Evolutionary conservation across 2,113 vertebrate genomes (phyloP).

Genomic region (Seriola rivoliana): DNA sequence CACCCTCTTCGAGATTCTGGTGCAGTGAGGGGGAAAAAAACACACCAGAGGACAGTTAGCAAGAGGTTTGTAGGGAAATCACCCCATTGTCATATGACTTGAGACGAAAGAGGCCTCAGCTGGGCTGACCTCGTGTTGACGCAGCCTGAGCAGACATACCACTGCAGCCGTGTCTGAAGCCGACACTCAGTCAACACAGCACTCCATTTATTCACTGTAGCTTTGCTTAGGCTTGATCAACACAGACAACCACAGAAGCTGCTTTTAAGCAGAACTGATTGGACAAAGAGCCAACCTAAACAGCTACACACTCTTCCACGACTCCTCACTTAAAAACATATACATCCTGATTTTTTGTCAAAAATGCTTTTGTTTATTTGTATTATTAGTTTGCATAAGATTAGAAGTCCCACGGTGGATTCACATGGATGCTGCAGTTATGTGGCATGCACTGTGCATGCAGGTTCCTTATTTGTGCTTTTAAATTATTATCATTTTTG

Average conservation of each 20-base stretch:
- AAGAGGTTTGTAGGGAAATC: conserved; percentile 38
- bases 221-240: conserved; percentile 20
- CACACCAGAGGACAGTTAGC: conserved; percentile 13
- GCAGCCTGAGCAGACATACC: conserved; percentile 28
- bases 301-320: not conserved
- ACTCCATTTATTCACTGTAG: conserved; percentile 27
- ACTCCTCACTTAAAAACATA: not conserved
- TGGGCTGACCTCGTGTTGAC: conserved; percentile 36
- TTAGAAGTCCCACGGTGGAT: too few species aligned
- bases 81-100: conserved; percentile 67
- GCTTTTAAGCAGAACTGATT: conserved; percentile 1
- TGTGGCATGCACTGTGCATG: too few species aligned
- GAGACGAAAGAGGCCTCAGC: conserved; percentile 39
- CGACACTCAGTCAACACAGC: conserved; percentile 40
- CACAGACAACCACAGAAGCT: conserved; percentile 1
- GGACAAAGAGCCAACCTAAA: not conserved
- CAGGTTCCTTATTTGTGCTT: too few species aligned
- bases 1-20: conserved; percentile 86
- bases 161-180: conserved; percentile 13
- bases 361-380: not conserved
- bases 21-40: conserved; percentile 14
- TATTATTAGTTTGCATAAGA: not conserved
- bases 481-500: not conserved
- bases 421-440: too few species aligned
- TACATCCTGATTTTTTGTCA: not conserved